Evolutionary conservation across 2,113 vertebrate genomes (phyloP).

Genomic region (Oostethus manadensis): DNA sequence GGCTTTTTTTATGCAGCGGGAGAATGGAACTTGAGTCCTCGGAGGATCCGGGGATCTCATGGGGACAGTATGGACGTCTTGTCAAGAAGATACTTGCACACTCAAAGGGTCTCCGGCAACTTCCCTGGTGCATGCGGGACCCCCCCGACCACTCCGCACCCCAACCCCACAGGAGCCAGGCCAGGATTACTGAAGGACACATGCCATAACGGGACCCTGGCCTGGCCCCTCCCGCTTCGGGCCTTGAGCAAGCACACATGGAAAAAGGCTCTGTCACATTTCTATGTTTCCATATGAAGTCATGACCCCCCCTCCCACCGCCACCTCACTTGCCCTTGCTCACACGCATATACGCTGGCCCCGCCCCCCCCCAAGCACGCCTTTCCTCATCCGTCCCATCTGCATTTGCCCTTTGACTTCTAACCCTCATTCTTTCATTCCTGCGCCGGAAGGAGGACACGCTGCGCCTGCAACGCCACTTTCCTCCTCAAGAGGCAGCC

Average conservation of each 20-base stretch:
- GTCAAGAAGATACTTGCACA: conserved; percentile 40
- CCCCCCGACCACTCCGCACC: neutral
- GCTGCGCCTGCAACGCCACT: neutral
- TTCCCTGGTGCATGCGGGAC: conserved; percentile 2
- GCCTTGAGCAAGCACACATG: conserved; percentile 67
- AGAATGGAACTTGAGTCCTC: conserved; percentile 70
- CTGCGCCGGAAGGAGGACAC: neutral
- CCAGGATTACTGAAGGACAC: conserved; percentile 62
- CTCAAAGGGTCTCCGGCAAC: conserved; percentile 32
- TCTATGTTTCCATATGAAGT: conserved; percentile 54
- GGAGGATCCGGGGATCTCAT: conserved; percentile 55
- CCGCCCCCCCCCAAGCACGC: conserved; percentile 10
- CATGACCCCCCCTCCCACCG: conserved; percentile 28
- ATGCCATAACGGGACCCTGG: conserved; percentile 53
- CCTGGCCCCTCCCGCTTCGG: conserved; percentile 54
- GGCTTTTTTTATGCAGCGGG: conserved; percentile 69
- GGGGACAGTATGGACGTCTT: conserved; percentile 33
- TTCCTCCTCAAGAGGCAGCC: neutral
- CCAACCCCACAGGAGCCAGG: conserved; percentile 18
- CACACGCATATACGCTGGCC: neutral
- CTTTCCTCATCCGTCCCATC: conserved; percentile 22
- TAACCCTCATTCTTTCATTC: conserved; percentile 18
- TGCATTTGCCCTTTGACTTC: conserved; percentile 15
- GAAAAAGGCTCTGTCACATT: conserved; percentile 65
- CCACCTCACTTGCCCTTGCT: conserved; percentile 8